Evolutionary conservation across 2,888 invertebrate genomes (phyloP).

Genomic region (Ophion ellenae): DNA sequence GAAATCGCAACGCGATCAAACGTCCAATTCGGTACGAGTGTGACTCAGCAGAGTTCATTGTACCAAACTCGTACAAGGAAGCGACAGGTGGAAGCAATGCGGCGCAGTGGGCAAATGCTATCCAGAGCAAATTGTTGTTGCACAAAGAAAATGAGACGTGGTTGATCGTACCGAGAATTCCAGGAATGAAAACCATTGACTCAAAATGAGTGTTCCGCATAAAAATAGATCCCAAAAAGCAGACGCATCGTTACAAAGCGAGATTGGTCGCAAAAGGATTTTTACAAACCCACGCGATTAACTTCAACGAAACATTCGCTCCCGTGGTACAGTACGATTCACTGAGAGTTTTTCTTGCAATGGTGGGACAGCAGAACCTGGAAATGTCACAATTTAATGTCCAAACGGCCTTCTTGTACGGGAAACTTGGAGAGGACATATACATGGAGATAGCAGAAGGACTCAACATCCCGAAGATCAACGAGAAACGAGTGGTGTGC

Average conservation of each 20-base stretch:
- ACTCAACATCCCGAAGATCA: neutral
- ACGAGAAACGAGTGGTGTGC: constrained; percentile 8
- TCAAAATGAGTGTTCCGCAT: too few relatives aligned
- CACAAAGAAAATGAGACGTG: too few relatives aligned
- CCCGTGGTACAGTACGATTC: too few relatives aligned
- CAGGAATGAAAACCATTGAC: too few relatives aligned
- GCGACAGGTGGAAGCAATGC: constrained; percentile 26
- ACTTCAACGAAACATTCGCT: constrained; percentile 4
- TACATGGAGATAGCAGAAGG: constrained; percentile 55
- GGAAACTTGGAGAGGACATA: constrained; percentile 60
- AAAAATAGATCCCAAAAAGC: too few relatives aligned
- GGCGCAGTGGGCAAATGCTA: neutral
- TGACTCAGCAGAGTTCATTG: constrained; percentile 5
- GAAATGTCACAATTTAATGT: too few relatives aligned
- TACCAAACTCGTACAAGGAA: constrained; percentile 19
- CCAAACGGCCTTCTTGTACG: too few relatives aligned
- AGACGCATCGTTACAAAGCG: too few relatives aligned
- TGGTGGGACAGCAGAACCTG: too few relatives aligned
- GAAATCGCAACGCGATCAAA: constrained; percentile 18
- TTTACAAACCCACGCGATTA: constrained; percentile 30
- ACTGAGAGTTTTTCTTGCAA: too few relatives aligned
- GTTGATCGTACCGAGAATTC: too few relatives aligned
- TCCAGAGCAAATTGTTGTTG: too few relatives aligned
- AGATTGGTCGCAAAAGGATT: neutral
- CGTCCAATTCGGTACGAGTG: constrained; percentile 24